phyloP scores from a whole-genome alignment of 1,140 invertebrate genomes.

The Euwallacea similis region DNA sequence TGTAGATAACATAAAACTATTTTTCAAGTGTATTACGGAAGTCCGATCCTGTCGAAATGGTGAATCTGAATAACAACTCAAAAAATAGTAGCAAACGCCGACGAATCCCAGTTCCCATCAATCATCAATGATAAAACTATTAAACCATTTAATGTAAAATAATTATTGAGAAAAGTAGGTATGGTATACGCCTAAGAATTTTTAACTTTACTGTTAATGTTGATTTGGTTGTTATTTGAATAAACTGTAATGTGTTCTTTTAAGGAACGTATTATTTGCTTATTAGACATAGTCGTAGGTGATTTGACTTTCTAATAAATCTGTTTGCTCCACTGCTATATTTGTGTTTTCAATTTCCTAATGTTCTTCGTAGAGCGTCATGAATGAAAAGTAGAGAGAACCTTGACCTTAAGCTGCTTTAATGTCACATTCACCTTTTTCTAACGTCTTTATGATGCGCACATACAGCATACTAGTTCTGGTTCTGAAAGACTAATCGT shows the following conservation, averaged over 20 bases:
- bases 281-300: slow-evolving; percentile 1
- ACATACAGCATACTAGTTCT: too few relatives aligned
- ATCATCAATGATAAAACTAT: too few relatives aligned
- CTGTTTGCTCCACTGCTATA: background rate
- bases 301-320: slow-evolving; percentile 27
- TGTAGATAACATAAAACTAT: too few relatives aligned
- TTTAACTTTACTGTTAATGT: slow-evolving; percentile 24
- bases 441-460: too few relatives aligned
- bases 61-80: too few relatives aligned
- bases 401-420: background rate
- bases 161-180: slow-evolving; percentile 3
- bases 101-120: too few relatives aligned
- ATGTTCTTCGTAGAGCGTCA: background rate
- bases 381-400: background rate
- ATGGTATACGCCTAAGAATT: slow-evolving; percentile 10
- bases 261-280: slow-evolving; percentile 17
- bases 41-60: too few relatives aligned
- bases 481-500: too few relatives aligned
- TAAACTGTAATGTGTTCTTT: slow-evolving; percentile 21
- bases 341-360: background rate
- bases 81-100: too few relatives aligned
- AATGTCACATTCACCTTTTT: too few relatives aligned
- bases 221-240: slow-evolving; percentile 19
- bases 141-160: background rate
- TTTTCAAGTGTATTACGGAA: too few relatives aligned